These are phyloP conservation scores for Campaea margaritaria DNA, from an alignment of 2,888 invertebrate genomes.

Conservation along the genomic window DNA sequence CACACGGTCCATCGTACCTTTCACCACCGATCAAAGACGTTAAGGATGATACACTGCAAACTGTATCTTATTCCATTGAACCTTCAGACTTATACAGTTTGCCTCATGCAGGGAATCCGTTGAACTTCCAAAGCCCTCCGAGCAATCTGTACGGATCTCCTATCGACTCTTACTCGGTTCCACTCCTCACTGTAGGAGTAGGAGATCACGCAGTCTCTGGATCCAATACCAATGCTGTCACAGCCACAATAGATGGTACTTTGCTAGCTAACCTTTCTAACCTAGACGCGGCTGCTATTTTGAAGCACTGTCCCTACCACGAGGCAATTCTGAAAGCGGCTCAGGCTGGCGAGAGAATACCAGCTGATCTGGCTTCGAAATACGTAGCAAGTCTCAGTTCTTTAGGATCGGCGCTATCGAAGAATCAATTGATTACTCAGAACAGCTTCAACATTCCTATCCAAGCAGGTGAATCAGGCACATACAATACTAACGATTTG, in stretches of 20 bases:
- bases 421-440: constrained; percentile 54
- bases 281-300: constrained; percentile 76
- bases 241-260: constrained; percentile 74
- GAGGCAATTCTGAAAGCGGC: constrained; percentile 81
- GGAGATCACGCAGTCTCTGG: constrained; percentile 82
- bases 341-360: constrained; percentile 71
- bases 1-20: constrained; percentile 84
- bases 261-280: constrained; percentile 71
- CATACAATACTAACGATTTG: constrained; percentile 64
- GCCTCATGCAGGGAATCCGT: constrained; percentile 75
- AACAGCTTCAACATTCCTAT: constrained; percentile 60
- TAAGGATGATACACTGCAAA: constrained; percentile 71
- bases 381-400: constrained; percentile 83
- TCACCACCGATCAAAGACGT: constrained; percentile 87
- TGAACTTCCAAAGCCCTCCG: constrained; percentile 75
- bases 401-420: constrained; percentile 79
- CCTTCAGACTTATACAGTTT: constrained; percentile 82
- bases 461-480: constrained; percentile 60
- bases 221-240: constrained; percentile 66
- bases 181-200: constrained; percentile 68
- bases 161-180: constrained; percentile 82
- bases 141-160: constrained; percentile 74
- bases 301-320: constrained; percentile 82
- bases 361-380: constrained; percentile 78
- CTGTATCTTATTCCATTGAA: constrained; percentile 75